Conservation (phyloP, 1,140 invertebrate species). For the Bemisia tabaci region DNA sequence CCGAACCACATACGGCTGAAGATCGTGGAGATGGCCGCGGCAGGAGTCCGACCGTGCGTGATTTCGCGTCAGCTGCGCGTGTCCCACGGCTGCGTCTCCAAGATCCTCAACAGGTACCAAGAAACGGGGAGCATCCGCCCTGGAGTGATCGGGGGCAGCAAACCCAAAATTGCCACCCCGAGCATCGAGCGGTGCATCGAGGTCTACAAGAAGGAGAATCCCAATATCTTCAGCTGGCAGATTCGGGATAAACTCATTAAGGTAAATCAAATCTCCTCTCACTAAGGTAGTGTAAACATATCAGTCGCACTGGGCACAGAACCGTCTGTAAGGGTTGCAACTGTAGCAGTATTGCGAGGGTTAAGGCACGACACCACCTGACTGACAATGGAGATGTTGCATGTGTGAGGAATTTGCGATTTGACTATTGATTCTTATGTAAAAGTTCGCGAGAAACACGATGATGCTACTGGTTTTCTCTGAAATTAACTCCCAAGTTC, state of each 20-base stretch:
- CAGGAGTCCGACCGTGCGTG: conserved; percentile 72
- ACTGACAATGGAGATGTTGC: too few species aligned
- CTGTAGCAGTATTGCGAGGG: too few species aligned
- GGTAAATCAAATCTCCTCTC: conserved; percentile 40
- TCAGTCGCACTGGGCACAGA: too few species aligned
- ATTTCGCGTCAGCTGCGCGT: conserved; percentile 76
- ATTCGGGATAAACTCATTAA: conserved; percentile 80
- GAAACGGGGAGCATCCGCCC: conserved; percentile 86
- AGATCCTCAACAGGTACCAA: conserved; percentile 69
- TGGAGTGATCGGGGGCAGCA: conserved; percentile 76
- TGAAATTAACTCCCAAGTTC: too few species aligned
- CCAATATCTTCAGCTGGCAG: conserved; percentile 93
- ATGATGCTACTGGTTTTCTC: too few species aligned
- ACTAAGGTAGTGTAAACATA: too few species aligned
- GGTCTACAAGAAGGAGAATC: conserved; percentile 82
- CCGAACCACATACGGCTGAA: conserved; percentile 77
- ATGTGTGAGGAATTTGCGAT: too few species aligned
- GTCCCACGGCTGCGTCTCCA: conserved; percentile 81
- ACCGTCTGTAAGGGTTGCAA: too few species aligned
- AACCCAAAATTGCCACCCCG: conserved; percentile 72
- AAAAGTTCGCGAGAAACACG: too few species aligned
- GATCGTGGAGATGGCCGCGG: conserved; percentile 81
- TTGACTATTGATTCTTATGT: too few species aligned
- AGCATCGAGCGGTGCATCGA: conserved; percentile 86
- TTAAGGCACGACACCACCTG: too few species aligned